Percentiles rank a stretch among this genome's conserved stretches.
These are phyloP conservation scores for Xenopus borealis DNA, from an alignment of 2,113 vertebrate species.

Conservation along the genomic window DNA sequence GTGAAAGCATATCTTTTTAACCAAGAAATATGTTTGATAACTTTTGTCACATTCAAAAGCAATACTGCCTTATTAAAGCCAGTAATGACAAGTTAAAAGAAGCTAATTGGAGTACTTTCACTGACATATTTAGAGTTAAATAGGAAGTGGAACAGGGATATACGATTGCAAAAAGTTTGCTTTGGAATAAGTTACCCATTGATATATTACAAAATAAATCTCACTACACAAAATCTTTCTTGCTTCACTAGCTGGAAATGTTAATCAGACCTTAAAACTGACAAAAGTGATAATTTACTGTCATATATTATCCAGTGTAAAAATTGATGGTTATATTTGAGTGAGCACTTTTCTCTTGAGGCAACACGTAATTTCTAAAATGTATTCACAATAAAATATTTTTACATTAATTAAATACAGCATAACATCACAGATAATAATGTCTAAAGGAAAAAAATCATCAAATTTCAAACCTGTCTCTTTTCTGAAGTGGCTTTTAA, in stretches of 20 bases:
- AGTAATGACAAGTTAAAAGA: too few relatives aligned
- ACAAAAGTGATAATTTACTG: conserved; percentile 42
- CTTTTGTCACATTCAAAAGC: too few relatives aligned
- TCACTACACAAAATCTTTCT: neutral
- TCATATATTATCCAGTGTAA: conserved; percentile 18
- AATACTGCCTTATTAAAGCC: too few relatives aligned
- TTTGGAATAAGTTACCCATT: neutral
- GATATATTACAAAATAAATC: conserved; percentile 14
- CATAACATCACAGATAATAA: conserved; percentile 43
- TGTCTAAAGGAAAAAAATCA: conserved; percentile 18
- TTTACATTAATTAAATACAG: conserved; percentile 44
- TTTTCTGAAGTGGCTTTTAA: conserved; percentile 8
- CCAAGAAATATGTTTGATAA: too few relatives aligned
- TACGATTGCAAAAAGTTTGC: neutral
- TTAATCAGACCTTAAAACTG: conserved; percentile 44
- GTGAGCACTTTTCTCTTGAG: conserved; percentile 23
- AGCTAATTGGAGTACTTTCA: too few relatives aligned
- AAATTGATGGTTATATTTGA: conserved; percentile 19
- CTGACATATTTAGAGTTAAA: too few relatives aligned
- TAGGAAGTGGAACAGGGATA: neutral
- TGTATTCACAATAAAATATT: conserved; percentile 36
- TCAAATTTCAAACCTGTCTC: conserved; percentile 8
- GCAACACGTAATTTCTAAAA: conserved; percentile 22
- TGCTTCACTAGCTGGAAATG: conserved; percentile 24
- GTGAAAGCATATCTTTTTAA: too few relatives aligned